Evolutionary conservation across 2,888 invertebrate genomes (phyloP), one percentile per base, ranked within the genome.

Genomic region (Nemoura dubitans): DNA sequence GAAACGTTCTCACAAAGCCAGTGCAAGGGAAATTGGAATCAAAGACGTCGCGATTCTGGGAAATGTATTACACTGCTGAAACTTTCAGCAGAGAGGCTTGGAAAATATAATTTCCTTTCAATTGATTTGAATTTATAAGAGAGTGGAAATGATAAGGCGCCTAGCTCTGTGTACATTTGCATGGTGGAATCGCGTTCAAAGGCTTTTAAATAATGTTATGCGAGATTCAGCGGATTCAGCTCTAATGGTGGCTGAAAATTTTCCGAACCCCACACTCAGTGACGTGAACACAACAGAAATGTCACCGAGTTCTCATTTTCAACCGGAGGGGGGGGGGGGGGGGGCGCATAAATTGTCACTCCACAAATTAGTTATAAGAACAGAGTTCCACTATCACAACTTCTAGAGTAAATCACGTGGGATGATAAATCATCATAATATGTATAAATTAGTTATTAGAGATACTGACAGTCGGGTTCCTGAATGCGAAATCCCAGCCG

Each of bases 371-470:
- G 59, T 10, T 21, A 59, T 59, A 59, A 59, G 59, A 59, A 59
- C 59, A 59, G 59, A 59, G 59, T 21, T 21, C 59, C 59, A 59
- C 59, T 59, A 59, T 59, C 59, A 59, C 2, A 59, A 59, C 59
- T 59, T 59, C 59, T 59, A 1, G 59, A 14, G 10, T 59, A 59
- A 16, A 59, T 59, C 59, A 59, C 59, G 14, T 1, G 59, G 59
- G 59, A 59, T 59, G 59, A 59, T 59, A 59, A 59, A 59, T 59
- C 59, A 59, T 59, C 59, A 59, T 59, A 59, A 59, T 59, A 21
- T 59, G 59, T 59, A 59, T 59, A 59, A 7, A 59, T 59, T 59
- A 59, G 59, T 59, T 59, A 59, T 59, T 59, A 59, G 14, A 59
- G 59, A 7, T 59, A 59, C 59, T 59, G 59, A 59, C 59, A 59